Percentiles rank a stretch among this genome's conserved stretches.
Conservation (phyloP, 2,113 vertebrate species). For the Gila orcuttii region DNA sequence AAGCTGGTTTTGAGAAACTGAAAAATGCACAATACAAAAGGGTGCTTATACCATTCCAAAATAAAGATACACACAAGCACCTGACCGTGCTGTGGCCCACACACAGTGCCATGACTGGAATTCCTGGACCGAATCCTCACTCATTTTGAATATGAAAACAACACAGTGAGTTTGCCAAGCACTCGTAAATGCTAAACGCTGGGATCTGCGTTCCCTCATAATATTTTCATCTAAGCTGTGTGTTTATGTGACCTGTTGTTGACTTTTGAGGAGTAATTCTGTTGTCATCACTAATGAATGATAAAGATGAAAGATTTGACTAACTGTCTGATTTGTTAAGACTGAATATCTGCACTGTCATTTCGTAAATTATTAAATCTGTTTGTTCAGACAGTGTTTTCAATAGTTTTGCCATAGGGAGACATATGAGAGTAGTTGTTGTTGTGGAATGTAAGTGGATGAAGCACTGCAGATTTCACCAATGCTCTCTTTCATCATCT, state of each 20-base stretch:
- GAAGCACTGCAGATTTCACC: background rate
- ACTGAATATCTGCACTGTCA: no score
- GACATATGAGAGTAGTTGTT: no score
- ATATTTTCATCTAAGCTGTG: conserved; percentile 37
- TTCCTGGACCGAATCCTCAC: conserved; percentile 48
- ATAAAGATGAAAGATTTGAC: background rate
- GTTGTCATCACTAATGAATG: background rate
- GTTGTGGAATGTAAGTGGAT: no score
- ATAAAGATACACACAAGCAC: conserved; percentile 35
- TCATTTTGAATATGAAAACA: conserved; percentile 55
- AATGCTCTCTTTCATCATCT: background rate
- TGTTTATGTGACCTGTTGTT: conserved; percentile 26
- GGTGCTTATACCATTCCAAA: background rate
- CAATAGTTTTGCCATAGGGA: no score
- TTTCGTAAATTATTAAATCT: no score
- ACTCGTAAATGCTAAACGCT: conserved; percentile 29
- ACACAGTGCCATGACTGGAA: conserved; percentile 35
- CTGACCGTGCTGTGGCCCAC: background rate
- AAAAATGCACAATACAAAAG: background rate
- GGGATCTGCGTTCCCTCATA: conserved; percentile 7
- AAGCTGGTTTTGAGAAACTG: background rate
- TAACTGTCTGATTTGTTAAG: conserved; percentile 13
- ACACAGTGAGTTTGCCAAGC: conserved; percentile 31
- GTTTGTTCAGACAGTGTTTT: no score
- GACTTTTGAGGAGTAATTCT: conserved; percentile 42